Conservation (phyloP, 1,140 invertebrate genomes). For the Hermatobates lingyangjiaoensis region DNA sequence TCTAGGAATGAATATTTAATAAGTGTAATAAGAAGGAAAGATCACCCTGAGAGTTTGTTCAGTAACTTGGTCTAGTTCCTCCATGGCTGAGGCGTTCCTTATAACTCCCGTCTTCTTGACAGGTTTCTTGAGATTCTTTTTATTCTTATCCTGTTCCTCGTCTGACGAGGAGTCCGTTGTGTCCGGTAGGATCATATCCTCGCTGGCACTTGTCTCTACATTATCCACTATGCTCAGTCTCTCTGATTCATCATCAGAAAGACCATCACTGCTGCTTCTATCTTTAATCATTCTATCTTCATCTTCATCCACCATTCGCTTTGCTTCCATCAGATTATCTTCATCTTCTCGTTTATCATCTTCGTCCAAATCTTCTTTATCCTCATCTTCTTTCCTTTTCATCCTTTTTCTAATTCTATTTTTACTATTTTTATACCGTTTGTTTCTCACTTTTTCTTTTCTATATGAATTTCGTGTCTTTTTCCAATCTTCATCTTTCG, state of each 20-base stretch:
- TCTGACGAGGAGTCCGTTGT: conserved; percentile 15
- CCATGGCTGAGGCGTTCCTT: conserved; percentile 40
- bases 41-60: conserved; percentile 63
- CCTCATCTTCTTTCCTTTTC: neutral
- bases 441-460: neutral
- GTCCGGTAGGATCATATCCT: conserved; percentile 16
- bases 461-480: neutral
- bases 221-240: conserved; percentile 4
- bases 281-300: conserved; percentile 14
- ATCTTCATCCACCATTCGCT: conserved; percentile 14
- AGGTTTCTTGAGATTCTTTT: conserved; percentile 23
- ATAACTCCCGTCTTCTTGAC: conserved; percentile 22
- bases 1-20: too few relatives aligned
- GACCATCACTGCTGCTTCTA: too few relatives aligned
- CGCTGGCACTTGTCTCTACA: conserved; percentile 13
- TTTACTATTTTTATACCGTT: neutral
- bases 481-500: neutral
- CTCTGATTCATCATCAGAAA: conserved; percentile 7
- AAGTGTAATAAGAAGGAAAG: too few relatives aligned
- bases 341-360: too few relatives aligned
- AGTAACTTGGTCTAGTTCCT: conserved; percentile 52
- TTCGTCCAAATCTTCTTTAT: too few relatives aligned
- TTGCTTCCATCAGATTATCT: too few relatives aligned
- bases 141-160: conserved; percentile 24
- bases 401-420: neutral